phyloP scores from a whole-genome alignment of 2,888 invertebrate species.

The Thereva unica region DNA sequence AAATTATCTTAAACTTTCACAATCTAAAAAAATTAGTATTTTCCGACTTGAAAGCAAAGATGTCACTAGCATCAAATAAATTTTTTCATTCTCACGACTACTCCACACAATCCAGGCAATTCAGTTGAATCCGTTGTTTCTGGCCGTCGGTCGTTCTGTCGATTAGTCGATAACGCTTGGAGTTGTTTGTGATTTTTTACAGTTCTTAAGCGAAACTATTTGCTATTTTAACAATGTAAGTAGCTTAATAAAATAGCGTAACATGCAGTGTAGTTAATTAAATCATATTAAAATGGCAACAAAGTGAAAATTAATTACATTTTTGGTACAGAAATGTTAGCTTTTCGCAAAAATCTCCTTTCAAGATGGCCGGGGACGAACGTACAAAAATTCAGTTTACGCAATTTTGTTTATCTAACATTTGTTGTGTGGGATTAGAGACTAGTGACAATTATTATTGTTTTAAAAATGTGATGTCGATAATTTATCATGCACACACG shows the following conservation, averaged over 20 bases:
- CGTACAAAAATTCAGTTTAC: slow-evolving; percentile 19
- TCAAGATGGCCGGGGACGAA: slow-evolving; percentile 39
- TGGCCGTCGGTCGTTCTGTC: slow-evolving; percentile 24
- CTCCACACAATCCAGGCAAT: slow-evolving; percentile 23
- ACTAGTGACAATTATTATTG: no score
- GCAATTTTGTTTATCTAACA: slow-evolving; percentile 33
- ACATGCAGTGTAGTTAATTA: slow-evolving; percentile 7
- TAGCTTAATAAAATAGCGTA: slow-evolving; percentile 19
- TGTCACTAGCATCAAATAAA: no score
- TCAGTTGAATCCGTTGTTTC: slow-evolving; percentile 33
- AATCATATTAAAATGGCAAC: slow-evolving; percentile 5
- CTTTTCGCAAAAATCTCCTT: slow-evolving; percentile 30
- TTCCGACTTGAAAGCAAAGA: neutral
- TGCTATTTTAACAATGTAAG: slow-evolving; percentile 38
- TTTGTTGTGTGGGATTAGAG: no score
- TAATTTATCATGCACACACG: no score
- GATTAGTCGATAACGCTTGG: slow-evolving; percentile 36
- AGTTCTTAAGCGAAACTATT: slow-evolving; percentile 29
- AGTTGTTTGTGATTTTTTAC: slow-evolving; percentile 35
- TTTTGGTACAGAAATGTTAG: slow-evolving; percentile 18
- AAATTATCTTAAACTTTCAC: no score
- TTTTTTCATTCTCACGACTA: neutral
- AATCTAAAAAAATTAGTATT: neutral
- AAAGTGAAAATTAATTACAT: slow-evolving; percentile 3
- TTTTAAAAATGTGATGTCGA: no score